Percentiles rank a stretch among this genome's conserved stretches.
Evolutionary conservation across 2,113 vertebrate genomes (phyloP).

Genomic region (Progne subis): DNA sequence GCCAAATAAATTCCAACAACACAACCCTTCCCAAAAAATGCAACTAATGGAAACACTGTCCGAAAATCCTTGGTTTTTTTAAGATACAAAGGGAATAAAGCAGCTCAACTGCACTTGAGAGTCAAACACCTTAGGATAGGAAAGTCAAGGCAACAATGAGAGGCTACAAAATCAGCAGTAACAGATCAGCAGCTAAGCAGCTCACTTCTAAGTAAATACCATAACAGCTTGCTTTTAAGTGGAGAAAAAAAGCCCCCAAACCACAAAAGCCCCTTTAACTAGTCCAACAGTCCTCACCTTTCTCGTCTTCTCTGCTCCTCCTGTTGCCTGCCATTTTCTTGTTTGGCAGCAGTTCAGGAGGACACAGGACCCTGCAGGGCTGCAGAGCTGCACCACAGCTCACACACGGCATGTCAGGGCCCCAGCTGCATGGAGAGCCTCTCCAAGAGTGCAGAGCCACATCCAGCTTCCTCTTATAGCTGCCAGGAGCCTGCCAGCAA

Average conservation of each 20-base stretch:
- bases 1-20: neutral
- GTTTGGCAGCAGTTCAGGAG: neutral
- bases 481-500: neutral
- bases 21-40: neutral
- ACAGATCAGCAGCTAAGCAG: neutral
- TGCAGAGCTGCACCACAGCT: neutral
- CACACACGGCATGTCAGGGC: neutral
- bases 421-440: neutral
- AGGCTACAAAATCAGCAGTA: neutral
- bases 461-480: neutral
- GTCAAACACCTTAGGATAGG: neutral
- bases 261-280: neutral
- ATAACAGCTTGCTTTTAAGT: neutral
- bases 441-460: neutral
- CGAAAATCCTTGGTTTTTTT: neutral
- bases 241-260: accelerated
- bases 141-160: neutral
- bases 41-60: neutral
- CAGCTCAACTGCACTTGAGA: neutral
- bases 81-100: neutral
- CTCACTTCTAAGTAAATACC: neutral
- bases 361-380: neutral
- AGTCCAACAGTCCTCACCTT: neutral
- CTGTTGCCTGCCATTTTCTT: neutral
- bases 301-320: neutral